A percentile compares a stretch with the other conserved stretches of the same genome.
phyloP scores from a whole-genome alignment of 2,888 invertebrate genomes.

The Plagiodera versicolora region DNA sequence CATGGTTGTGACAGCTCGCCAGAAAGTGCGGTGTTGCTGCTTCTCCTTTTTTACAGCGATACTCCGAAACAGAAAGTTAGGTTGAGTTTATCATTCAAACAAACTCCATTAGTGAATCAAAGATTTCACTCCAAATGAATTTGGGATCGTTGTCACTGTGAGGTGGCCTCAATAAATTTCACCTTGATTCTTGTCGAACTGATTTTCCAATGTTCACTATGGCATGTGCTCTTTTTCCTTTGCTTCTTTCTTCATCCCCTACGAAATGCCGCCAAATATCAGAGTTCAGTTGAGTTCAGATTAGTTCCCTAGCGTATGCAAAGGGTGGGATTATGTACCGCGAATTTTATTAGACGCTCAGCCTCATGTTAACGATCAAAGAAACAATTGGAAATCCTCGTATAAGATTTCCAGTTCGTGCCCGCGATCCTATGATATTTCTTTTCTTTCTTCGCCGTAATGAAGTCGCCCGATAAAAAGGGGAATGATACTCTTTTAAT shows the following conservation, averaged over 20 bases:
- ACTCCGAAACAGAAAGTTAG: no score
- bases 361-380: constrained; percentile 33
- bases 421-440: constrained; percentile 29
- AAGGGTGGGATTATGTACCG: constrained; percentile 43
- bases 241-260: constrained; percentile 34
- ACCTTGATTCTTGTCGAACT: not conserved
- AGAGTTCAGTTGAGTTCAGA: constrained; percentile 46
- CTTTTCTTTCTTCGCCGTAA: constrained; percentile 24
- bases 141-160: no score
- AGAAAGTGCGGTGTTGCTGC: no score
- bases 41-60: no score
- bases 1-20: no score
- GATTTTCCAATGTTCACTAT: constrained; percentile 19
- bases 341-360: constrained; percentile 36
- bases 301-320: constrained; percentile 47
- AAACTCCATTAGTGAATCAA: no score
- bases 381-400: constrained; percentile 33
- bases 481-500: constrained; percentile 25
- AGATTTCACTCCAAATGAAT: no score
- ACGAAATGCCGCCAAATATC: constrained; percentile 50
- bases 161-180: not conserved
- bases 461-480: constrained; percentile 26
- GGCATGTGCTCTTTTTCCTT: constrained; percentile 27
- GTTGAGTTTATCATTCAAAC: no score
- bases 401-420: constrained; percentile 21